Percentiles rank a stretch among this genome's conserved stretches.
These are phyloP conservation scores for Aporrectodea caliginosa DNA, from an alignment of 1,140 invertebrate species.

Conservation along the genomic window DNA sequence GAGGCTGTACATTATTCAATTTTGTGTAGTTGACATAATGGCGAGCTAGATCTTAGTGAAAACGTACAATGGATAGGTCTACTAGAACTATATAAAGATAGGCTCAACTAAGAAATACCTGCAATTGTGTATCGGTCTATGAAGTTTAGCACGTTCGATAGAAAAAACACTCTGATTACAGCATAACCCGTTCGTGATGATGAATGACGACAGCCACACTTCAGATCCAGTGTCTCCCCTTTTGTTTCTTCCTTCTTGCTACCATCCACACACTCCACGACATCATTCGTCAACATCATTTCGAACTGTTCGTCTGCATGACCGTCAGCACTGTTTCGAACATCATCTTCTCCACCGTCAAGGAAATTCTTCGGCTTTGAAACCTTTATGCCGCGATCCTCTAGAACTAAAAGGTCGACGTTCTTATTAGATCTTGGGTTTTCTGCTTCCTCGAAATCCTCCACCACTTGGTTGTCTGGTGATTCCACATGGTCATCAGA, in stretches of 20 bases:
- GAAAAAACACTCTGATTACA: neutral
- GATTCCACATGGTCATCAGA: no score
- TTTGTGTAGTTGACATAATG: no score
- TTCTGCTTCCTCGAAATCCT: no score
- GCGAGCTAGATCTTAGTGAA: no score
- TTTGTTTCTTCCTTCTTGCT: neutral
- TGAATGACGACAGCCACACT: neutral
- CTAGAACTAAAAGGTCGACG: neutral
- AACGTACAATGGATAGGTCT: no score
- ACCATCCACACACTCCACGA: no score
- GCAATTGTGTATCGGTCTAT: slow-evolving; percentile 96
- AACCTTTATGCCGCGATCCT: neutral
- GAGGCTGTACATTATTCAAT: no score
- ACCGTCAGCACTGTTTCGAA: no score
- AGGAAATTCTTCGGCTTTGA: neutral
- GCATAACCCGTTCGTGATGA: neutral
- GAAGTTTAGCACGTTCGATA: slow-evolving; percentile 87
- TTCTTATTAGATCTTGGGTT: neutral
- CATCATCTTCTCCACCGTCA: neutral
- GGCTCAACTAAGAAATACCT: no score
- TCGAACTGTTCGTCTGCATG: neutral
- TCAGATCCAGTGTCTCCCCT: neutral
- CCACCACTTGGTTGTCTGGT: no score
- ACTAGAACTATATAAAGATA: no score
- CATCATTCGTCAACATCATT: neutral